Evolutionary conservation across 2,888 invertebrate species (phyloP), one percentile per base, ranked within the genome.

Genomic region (Bombylius major): DNA sequence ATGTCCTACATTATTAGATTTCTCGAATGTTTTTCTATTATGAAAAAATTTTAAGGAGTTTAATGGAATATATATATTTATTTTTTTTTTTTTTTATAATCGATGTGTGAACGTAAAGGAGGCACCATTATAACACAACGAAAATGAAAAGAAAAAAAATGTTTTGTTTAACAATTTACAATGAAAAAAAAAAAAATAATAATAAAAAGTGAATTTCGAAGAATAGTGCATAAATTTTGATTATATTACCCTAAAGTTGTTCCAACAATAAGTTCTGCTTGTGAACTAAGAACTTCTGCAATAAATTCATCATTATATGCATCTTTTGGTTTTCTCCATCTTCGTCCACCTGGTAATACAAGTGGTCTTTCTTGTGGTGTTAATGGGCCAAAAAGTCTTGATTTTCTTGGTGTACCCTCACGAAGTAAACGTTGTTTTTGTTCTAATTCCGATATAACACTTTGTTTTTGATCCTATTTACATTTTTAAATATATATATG

Each of bases 271-370:
- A 92, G 82, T 76, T 93, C 91, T 2, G 91, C 85, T 71, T 92
- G 93, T 7, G 86, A 83, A 57, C 86, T 83, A 61, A 95, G 77
- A 2, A 89, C 87, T 68, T 92, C 88, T 23, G 88, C 87, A 57
- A 96, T 89, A 75, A 87, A 86, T 66, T 89, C 86, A 63, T 95
- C 92, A 61, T 91, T 87, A 78, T 89, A 93, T 48, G 91, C 86
- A 66, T 91, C 90, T 67, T 89, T 84, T 5, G 93, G 89, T 51
- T 86, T 81, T 65, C 82, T 79, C 89, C 89, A 89, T 66, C 81
- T 81, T 47, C 87, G 78, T 7, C 89, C 89, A 33, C 88, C 87
- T 12, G 89, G 87, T 53, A 89, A 77, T 53, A 87, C 82, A 48
- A 89, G 73, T 8, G 89, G 87, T 56, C 86, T 77, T 63, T 82